Base-by-base conservation (phyloP, 2,888 invertebrate genomes). In the Apodemia mormo region DNA sequence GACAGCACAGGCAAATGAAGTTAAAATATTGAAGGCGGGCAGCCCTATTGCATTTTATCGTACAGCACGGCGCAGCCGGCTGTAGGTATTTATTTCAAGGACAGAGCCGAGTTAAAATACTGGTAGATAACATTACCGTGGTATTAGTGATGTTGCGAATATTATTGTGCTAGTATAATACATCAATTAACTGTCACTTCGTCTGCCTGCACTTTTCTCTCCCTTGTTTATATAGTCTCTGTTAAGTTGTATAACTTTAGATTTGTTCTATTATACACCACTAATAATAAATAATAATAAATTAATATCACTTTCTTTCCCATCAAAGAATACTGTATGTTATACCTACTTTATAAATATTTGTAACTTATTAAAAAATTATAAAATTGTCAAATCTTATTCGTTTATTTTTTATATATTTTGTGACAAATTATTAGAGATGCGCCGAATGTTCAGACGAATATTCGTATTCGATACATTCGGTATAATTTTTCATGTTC, bases 251-350 rank as follows among this genome's bases (percentile, higher is more conserved):
- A 54, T 54, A 54, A 2, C n/a, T 22, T 22, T 56, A 56, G 3
- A 56, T 56, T 22, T 29, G 29, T 56, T 56, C 29, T 56, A 56
- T 22, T 56, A 58, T 58, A 29, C 56, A 58, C 29, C 2, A 29
- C 8, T 58, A 61, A 61, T 3, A 58, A 58, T 58, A 58, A 61
- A 61, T 61, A 61, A 61, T 61, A 61, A 61, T 61, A 61, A 61
- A 61, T 61, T 61, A 61, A 12, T 61, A 61, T 61, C 30, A 61
- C 58, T 29, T 61, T 61, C 14, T 61, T 61, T 49, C 49, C 58
- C 30, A 61, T 30, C 9, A 30, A 61, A 30, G 30, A 61, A 61
- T 61, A 61, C 58, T 61, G 58, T 5, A 30, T 58, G 58, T 61
- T 61, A 61, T 10, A 30, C 2, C 14, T 49, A 49, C 49, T 58